Evolutionary conservation across 2,113 vertebrate species (phyloP).

Genomic region (Tauraco erythrolophus): DNA sequence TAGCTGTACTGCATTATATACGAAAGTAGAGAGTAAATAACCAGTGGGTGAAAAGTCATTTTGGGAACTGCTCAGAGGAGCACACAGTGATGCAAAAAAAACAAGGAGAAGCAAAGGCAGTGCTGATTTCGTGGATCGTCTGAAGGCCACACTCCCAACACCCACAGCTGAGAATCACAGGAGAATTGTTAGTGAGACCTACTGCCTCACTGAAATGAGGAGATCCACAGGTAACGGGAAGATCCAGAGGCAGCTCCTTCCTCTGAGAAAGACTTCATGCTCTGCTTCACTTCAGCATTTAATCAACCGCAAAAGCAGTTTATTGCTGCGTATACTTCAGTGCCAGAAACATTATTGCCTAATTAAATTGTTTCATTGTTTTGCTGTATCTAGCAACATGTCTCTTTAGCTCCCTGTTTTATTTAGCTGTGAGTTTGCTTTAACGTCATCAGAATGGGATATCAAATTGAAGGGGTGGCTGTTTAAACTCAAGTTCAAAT

Average conservation of each 20-base stretch:
- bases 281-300: slow-evolving; percentile 57
- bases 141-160: background rate
- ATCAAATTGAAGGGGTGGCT: slow-evolving; percentile 68
- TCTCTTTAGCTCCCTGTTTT: slow-evolving; percentile 75
- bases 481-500: slow-evolving; percentile 71
- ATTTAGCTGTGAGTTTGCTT: slow-evolving; percentile 68
- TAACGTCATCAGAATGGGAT: slow-evolving; percentile 58
- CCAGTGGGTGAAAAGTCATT: background rate
- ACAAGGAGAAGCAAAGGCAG: background rate
- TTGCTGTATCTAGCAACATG: slow-evolving; percentile 65
- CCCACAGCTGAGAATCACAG: background rate
- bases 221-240: background rate
- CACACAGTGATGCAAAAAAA: background rate
- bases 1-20: background rate
- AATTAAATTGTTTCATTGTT: slow-evolving; percentile 78
- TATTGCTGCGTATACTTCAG: slow-evolving; percentile 54
- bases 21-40: background rate
- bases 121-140: background rate
- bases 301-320: slow-evolving; percentile 67
- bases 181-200: background rate
- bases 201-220: background rate
- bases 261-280: slow-evolving; percentile 46
- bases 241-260: background rate
- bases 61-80: background rate
- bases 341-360: slow-evolving; percentile 58